Evolutionary conservation across 2,113 vertebrate genomes (phyloP).

Genomic region (Phasianus colchicus): DNA sequence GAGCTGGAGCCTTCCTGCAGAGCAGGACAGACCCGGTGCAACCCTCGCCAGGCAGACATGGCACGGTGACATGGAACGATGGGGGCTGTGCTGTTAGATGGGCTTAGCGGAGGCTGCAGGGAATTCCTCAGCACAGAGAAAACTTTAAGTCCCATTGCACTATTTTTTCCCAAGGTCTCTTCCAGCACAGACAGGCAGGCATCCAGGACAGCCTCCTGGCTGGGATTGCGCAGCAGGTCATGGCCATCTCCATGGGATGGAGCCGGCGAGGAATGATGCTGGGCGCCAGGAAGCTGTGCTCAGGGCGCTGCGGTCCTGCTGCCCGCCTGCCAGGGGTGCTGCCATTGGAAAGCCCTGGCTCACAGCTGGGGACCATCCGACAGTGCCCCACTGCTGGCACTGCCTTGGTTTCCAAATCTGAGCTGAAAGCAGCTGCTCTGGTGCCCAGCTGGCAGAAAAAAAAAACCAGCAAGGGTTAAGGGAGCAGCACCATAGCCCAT

Average conservation of each 20-base stretch:
- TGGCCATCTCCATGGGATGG: background rate
- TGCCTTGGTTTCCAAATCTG: background rate
- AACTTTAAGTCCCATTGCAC: background rate
- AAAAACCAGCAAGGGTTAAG: background rate
- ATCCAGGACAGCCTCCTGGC: background rate
- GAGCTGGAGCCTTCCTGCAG: background rate
- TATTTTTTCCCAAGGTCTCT: background rate
- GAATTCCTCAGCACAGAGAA: background rate
- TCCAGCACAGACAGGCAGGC: background rate
- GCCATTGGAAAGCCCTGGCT: background rate
- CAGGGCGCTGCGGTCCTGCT: accelerated
- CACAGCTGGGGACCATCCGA: background rate
- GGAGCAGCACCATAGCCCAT: background rate
- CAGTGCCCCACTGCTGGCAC: background rate
- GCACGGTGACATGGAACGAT: background rate
- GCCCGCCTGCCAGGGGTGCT: background rate
- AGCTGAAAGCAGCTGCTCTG: background rate
- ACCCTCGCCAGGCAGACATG: background rate
- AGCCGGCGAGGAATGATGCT: accelerated
- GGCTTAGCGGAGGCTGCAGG: background rate
- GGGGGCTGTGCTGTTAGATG: background rate
- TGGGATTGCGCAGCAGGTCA: background rate
- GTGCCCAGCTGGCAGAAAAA: background rate
- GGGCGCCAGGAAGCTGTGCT: background rate
- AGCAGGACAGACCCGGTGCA: background rate